phyloP scores from a whole-genome alignment of 2,888 invertebrate species.

The Amblyjoppa fuscipennis region DNA sequence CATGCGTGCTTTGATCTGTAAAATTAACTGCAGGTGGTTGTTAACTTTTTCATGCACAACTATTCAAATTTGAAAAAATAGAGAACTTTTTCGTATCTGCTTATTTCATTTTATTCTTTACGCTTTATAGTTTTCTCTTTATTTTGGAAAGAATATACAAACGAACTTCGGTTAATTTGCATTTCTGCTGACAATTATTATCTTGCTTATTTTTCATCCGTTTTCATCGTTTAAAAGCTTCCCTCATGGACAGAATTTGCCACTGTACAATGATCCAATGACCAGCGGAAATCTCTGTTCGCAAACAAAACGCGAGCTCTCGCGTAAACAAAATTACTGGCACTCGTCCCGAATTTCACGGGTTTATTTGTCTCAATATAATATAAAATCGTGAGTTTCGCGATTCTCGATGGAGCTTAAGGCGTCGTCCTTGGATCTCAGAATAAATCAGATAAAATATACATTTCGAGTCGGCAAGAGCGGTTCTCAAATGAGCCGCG shows the following conservation, averaged over 20 bases:
- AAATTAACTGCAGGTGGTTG: too few relatives aligned
- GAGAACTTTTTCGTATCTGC: too few relatives aligned
- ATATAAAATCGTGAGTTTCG: slow-evolving; percentile 15
- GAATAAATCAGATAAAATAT: slow-evolving; percentile 50
- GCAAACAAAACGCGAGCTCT: neutral
- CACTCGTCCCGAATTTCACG: slow-evolving; percentile 27
- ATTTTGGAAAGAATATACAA: too few relatives aligned
- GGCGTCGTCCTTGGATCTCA: slow-evolving; percentile 42
- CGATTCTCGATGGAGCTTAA: neutral
- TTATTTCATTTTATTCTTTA: too few relatives aligned
- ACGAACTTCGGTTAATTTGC: too few relatives aligned
- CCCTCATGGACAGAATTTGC: too few relatives aligned
- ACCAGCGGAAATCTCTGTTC: neutral
- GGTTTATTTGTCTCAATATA: slow-evolving; percentile 9
- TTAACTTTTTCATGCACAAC: too few relatives aligned
- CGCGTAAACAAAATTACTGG: slow-evolving; percentile 24
- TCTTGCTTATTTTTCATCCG: neutral
- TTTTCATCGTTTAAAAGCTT: neutral
- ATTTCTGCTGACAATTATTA: too few relatives aligned
- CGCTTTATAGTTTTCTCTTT: too few relatives aligned
- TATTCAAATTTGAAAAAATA: too few relatives aligned
- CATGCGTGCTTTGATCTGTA: too few relatives aligned
- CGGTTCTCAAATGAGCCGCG: neutral
- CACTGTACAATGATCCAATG: neutral
- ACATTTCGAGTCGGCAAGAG: slow-evolving; percentile 7